Evolutionary conservation across 2,113 vertebrate genomes (phyloP).

Genomic region (Tor tambroides): DNA sequence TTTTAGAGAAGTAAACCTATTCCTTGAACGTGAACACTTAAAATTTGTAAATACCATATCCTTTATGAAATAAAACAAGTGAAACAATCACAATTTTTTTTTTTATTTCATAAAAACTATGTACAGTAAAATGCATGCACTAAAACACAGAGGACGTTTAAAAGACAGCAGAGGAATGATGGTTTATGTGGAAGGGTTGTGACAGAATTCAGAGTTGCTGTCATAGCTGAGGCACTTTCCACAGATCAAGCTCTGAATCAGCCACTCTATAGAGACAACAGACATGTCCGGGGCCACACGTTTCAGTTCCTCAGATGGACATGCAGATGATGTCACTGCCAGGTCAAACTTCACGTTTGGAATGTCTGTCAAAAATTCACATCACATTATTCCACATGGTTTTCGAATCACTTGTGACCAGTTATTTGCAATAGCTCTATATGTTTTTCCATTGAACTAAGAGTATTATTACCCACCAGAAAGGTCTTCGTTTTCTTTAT

Average conservation of each 20-base stretch:
- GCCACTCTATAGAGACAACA: conserved; percentile 92
- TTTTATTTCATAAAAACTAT: conserved; percentile 95
- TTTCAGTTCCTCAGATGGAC: conserved; percentile 81
- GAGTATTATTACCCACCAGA: conserved; percentile 76
- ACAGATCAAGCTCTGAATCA: conserved; percentile 91
- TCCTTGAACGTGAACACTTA: background rate
- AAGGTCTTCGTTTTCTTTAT: conserved; percentile 77
- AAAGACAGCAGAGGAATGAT: conserved; percentile 45
- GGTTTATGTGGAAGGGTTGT: conserved; percentile 68
- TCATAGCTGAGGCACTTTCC: conserved; percentile 85
- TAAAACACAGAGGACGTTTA: conserved; percentile 78
- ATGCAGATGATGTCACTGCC: conserved; percentile 84
- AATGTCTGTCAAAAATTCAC: conserved; percentile 75
- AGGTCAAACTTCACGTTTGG: conserved; percentile 86
- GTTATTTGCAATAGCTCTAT: background rate
- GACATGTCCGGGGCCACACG: conserved; percentile 82
- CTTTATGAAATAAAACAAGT: conserved; percentile 72
- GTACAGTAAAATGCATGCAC: conserved; percentile 88
- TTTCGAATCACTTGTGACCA: background rate
- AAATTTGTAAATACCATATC: background rate
- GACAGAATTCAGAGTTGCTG: conserved; percentile 84
- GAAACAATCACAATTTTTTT: conserved; percentile 85
- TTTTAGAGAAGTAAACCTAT: background rate
- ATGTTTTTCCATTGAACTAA: background rate
- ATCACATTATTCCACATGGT: background rate